Evolutionary conservation across 2,113 vertebrate species (phyloP), one percentile per base, ranked within the genome.

Genomic region (Microtus pennsylvanicus): DNA sequence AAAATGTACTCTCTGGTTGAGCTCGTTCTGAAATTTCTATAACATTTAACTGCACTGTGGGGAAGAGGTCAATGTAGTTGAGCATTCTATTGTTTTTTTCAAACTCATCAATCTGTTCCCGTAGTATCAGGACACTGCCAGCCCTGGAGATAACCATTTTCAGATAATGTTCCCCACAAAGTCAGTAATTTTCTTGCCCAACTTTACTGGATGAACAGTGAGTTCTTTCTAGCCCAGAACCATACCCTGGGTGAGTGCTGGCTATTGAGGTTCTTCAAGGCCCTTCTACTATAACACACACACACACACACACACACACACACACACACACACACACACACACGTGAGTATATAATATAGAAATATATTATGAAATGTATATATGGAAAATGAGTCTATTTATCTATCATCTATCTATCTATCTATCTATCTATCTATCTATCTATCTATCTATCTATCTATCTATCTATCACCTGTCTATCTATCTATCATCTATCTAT

Each of bases 21-120:
- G 82, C 35, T 80, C 17, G 21, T 95, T 96, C 22, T 42, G 35
- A 80, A 89, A 55, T 86, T 89, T 55, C 87, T 89, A 55, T 75
- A 33, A 21, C 21, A 45, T 24, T 42, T 80, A 35, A 82, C 35
- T 82, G 35, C 21, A 76, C 19, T 28, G 30, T 26, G 12, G 6
- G 1, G 22, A 26, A 7, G 26, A 81, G 33, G 47, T 38, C 47
- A 11, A 4, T 35, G 17, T 10, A 70, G 13, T 8, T 75, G 58
- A 42, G 33, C 13, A 65, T 13, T 30, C 4, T 52, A 4, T 33
- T 85, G 14, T 65, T 88, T 50, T 72, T 50, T 24, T 17, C 47
- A 21, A 65, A n/a, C 74, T 38, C 13, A 10, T 91, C 67, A 19
- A 3, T 67, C 35, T 65, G 5, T 47, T 38, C 19, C 35, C 35